These are phyloP conservation scores for Dolichotis patagonum DNA, from an alignment of 2,113 vertebrate genomes.

Conservation along the genomic window DNA sequence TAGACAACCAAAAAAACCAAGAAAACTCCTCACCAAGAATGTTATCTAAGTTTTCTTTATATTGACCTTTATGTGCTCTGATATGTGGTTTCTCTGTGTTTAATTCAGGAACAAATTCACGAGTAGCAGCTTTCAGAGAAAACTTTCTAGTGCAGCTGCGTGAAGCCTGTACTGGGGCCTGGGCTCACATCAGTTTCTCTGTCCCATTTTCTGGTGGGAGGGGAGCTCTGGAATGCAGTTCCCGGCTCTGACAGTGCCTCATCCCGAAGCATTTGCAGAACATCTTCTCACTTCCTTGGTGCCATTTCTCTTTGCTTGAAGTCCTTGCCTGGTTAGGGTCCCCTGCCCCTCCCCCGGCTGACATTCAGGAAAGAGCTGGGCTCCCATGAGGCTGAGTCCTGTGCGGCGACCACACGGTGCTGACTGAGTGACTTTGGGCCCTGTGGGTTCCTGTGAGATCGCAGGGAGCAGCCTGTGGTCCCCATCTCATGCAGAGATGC, in stretches of 20 bases:
- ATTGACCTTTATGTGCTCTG: neutral
- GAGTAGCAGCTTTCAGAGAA: neutral
- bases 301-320: too few species aligned
- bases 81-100: rapidly evolving
- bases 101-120: too few species aligned
- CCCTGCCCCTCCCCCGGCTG: too few species aligned
- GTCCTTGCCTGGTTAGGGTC: too few species aligned
- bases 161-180: too few species aligned
- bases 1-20: neutral
- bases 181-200: neutral
- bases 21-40: neutral
- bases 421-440: neutral
- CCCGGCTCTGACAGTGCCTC: rapidly evolving
- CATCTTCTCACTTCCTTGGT: rapidly evolving
- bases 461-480: neutral
- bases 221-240: neutral
- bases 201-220: neutral
- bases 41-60: neutral
- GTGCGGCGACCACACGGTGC: too few species aligned
- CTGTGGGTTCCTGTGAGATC: too few species aligned
- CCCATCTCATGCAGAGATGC: neutral
- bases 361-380: neutral
- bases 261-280: neutral
- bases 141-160: neutral
- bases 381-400: neutral